Evolutionary conservation across 2,113 vertebrate species (phyloP), one percentile per base, ranked within the genome.

Genomic region (Cephalopholis sonnerati): DNA sequence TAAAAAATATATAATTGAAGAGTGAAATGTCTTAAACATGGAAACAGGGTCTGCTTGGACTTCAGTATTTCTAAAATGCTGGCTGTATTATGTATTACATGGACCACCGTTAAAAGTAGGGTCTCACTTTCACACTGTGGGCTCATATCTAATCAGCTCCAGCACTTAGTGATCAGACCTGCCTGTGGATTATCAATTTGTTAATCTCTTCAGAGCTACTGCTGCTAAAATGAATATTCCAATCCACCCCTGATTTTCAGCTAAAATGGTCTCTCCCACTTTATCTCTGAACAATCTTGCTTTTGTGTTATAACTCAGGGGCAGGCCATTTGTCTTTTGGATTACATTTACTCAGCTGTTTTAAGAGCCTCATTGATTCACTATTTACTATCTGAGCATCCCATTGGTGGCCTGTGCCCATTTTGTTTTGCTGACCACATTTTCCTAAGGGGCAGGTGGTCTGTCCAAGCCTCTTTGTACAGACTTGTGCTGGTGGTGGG

Each of bases 401-500:
- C 71, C 55, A 41, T 20, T 78, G 77, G 59, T 83, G 41, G 74
- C 24, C 51, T 63, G 24, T 67, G 67, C 44, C 53, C 41, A 66
- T 67, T 83, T 78, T 41, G 65, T 81, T 85, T 77, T 82, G 87
- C 84, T 90, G 80, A 77, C 73, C 17, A 7, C 1, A 25, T 83
- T 88, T 84, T 90, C 75, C 83, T 75, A 67, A 82, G 51, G 78
- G 63, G 67, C 81, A 90, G 87, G 85, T 86, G 87, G 81, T 41
- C 71, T 80, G 53, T 74, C 10, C 91, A 91, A 89, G 63, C 88
- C 81, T 91, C 87, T 91, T 88, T 90, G 68, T 84, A 27, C 53
- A 88, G 10, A 76, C 70, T 65, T 78, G 80, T 69, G 54, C 24
- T 44, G 50, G 13, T 58, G 77, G 70, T 48, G 67, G 66, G 72